A percentile compares a stretch with the other conserved stretches of the same genome.
phyloP scores from a whole-genome alignment of 2,888 invertebrate genomes.

The Torymus aiolomorphi region DNA sequence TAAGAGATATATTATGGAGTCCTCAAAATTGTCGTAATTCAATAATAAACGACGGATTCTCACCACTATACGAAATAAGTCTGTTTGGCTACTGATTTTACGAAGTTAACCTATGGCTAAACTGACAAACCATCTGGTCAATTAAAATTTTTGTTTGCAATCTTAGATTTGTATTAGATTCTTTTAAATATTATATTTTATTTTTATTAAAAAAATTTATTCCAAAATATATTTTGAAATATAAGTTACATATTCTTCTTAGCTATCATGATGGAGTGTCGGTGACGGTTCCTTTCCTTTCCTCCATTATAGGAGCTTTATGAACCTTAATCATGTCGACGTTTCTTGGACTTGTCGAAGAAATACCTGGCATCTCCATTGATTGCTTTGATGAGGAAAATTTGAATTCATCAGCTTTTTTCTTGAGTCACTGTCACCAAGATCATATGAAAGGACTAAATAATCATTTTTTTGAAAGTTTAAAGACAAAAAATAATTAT shows the following conservation, averaged over 20 bases:
- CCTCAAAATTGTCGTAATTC: background rate
- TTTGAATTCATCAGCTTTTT: slow-evolving; percentile 77
- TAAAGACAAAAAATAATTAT: slow-evolving; percentile 62
- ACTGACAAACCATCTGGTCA: too few relatives aligned
- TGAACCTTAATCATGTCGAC: slow-evolving; percentile 77
- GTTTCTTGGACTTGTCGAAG: slow-evolving; percentile 79
- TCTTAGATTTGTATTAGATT: too few relatives aligned
- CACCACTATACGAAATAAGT: too few relatives aligned
- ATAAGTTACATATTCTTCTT: too few relatives aligned
- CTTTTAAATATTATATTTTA: too few relatives aligned
- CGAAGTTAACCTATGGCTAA: too few relatives aligned
- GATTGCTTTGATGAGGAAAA: slow-evolving; percentile 79
- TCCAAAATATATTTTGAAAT: too few relatives aligned
- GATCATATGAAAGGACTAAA: slow-evolving; percentile 81
- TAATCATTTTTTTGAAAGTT: slow-evolving; percentile 71
- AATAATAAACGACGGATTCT: too few relatives aligned
- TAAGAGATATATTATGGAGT: background rate
- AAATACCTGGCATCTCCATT: slow-evolving; percentile 80
- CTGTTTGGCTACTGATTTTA: too few relatives aligned
- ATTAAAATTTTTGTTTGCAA: too few relatives aligned
- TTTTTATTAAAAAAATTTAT: too few relatives aligned
- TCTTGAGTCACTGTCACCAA: slow-evolving; percentile 82
- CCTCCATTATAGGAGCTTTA: slow-evolving; percentile 65
- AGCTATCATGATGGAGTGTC: too few relatives aligned
- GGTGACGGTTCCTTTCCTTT: slow-evolving; percentile 40